Base-by-base conservation (phyloP, 2,113 vertebrate genomes). In the Ondatra zibethicus region DNA sequence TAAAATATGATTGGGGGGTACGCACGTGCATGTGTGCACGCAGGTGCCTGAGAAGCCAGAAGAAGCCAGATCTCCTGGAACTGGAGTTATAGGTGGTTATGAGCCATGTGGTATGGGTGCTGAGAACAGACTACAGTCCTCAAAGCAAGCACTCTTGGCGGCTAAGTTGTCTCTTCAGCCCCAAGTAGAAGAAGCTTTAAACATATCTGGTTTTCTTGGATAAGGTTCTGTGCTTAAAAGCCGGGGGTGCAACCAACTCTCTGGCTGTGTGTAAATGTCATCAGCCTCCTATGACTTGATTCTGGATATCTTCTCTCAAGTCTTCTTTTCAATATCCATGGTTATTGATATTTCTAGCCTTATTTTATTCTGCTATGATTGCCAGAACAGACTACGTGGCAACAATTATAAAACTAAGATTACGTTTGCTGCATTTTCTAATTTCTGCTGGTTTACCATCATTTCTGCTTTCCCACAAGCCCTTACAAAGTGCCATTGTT, bases 381-480 rank as follows among this genome's bases (percentile, higher is more conserved):
- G 52, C 80, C 55, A 91, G 82, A 55, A 70, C 70, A 39, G 45
- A 87, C 88, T 80, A 0, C 13, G 6, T 73, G 13, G 31, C 36
- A 63, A 63, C 45, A 75, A n/a, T 75, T 75, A 76, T 75, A 75
- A 89, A 95, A 86, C 50, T 89, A 77, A 91, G 95, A 52, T 93
- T 90, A 66, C 27, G 17, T 97, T 95, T 72, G 47, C 58, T 80
- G 16, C 65, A 50, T 92, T 88, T 92, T n/a, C 42, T 94, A 76
- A 61, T 86, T 94, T 92, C 25, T 85, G 76, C 76, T 97, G 70
- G 61, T 92, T 88, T 93, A 63, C n/a, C 27, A 27, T 92, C 76
- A 63, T 14, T 80, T 81, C 68, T 3, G 27, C 88, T 68, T 55
- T 68, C 55, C 92, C 14, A 33, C 21, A 90, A 76, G 80, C 88